phyloP scores from a whole-genome alignment of 2,797 vertebrate species.

The Crocodylus rhombifer region DNA sequence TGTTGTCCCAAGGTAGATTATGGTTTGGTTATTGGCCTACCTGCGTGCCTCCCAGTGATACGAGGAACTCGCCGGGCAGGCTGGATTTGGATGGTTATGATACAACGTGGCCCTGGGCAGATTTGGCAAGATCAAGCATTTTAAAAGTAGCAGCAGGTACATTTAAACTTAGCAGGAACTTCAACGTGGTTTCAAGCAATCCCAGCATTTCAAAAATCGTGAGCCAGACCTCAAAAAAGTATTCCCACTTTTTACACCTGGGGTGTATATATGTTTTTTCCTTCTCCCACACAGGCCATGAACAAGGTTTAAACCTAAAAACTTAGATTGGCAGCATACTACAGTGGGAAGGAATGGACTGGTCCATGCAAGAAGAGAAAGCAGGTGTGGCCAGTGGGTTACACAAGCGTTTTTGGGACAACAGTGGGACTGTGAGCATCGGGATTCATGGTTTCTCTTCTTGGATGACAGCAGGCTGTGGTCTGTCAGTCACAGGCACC shows the following conservation, averaged over 20 bases:
- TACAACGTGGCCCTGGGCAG: neutral
- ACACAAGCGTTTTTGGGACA: neutral
- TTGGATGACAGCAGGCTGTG: constrained; percentile 4
- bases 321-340: neutral
- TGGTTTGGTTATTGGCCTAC: neutral
- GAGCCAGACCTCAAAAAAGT: neutral
- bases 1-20: neutral
- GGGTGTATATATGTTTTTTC: neutral
- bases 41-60: neutral
- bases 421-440: neutral
- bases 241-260: neutral
- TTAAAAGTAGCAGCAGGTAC: neutral
- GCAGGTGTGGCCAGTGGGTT: neutral
- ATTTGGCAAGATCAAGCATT: neutral
- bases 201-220: neutral
- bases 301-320: neutral
- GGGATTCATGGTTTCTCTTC: constrained; percentile 3
- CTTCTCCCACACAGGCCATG: neutral
- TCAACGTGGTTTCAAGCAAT: neutral
- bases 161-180: neutral
- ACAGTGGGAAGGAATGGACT: neutral
- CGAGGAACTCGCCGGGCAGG: neutral
- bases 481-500: neutral
- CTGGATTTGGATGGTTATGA: neutral
- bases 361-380: neutral